Evolutionary conservation across 2,113 vertebrate species (phyloP), one percentile per base, ranked within the genome.

Genomic region (Charina bottae): DNA sequence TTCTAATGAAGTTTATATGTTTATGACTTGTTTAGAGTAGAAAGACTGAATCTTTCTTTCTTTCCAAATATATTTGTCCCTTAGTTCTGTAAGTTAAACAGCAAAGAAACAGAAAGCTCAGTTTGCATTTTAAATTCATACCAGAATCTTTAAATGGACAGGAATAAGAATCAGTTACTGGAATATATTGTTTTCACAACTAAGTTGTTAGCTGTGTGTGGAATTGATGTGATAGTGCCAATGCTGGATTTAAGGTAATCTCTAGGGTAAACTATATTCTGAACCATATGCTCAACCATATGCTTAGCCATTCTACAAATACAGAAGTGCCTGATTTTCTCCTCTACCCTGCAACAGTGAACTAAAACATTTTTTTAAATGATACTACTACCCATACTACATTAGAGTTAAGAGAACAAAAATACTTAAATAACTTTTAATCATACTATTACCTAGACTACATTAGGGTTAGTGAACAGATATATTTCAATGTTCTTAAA

Each of bases 71-170:
- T 33, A 37, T 60, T 55, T n/a, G 15, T 17, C n/a, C 26, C 28
- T 46, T 84, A 72, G 28, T 83, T 49, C 49, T 88, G 46, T 84
- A 78, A 58, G 53, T 49, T 83, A 88, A 64, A 89, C 37, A 24
- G 49, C 49, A 87, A 55, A 10, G 78, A 85, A 62, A 49, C 54
- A 54, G 85, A 53, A 56, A 95, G 23, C 42, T 28, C 46, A 85
- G 46, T 60, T 93, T 85, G 59, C 89, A 93, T 85, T 64, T 84
- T 90, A 90, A 42, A 87, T 33, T 62, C 3, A 87, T 3, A 58
- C 26, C 55, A 68, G 58, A 72, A 85, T 56, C 6, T 46, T 3
- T 0, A 0, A 3, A 46, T 0, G 1, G 24, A 9, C 13, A 86
- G 87, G 72, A 49, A 92, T 85, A 23, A 89, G 54, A 60, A 2